Base-by-base conservation (phyloP, 2,888 invertebrate genomes). In the Brenthis daphne region DNA sequence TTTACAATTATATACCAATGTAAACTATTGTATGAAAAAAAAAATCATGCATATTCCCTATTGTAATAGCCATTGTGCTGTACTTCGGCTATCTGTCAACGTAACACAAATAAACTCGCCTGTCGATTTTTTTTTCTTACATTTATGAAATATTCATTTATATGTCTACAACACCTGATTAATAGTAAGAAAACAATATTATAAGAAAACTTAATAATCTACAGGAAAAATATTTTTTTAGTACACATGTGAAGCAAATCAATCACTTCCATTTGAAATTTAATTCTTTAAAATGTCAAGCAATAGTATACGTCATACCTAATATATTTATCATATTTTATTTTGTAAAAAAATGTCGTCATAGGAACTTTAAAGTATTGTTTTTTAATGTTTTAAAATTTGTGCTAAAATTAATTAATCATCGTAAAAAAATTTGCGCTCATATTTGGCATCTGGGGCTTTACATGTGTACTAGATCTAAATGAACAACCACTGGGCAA, bases 401-500 rank as follows among this genome's bases (percentile, higher is more conserved):
- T 60, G 60, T 60, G 60, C 60, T 50, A 60, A 60, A 33, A 33
- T 29, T 33, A 1, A 48, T 48, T 29, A 29, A 29, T 29, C 29
- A 29, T 29, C 29, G 6, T 60, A 16, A 3, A 50, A 50, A 29
- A 16, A 60, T 60, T 60, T 60, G 60, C 60, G 60, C 60, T 50
- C 24, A 29, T 4, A 60, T 16, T 60, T 43, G 16, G 29, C 50
- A 33, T 29, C 11, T 50, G 12, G 12, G 20, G 33, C 37, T 14
- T 13, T 20, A 54, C 63, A 63, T 54, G 63, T 63, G 63, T 63
- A 63, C 63, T 43, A 63, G 53, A 43, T 63, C 3, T 13, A 20
- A 4, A 48, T 48, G 24, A 50, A 50, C 12, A 50, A 29, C 29
- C 6, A 2, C n/a, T n/a, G 12, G 11, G 58, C n/a, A 24, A n/a